phyloP scores from a whole-genome alignment of 1,140 invertebrate genomes.

The Papilio machaon region DNA sequence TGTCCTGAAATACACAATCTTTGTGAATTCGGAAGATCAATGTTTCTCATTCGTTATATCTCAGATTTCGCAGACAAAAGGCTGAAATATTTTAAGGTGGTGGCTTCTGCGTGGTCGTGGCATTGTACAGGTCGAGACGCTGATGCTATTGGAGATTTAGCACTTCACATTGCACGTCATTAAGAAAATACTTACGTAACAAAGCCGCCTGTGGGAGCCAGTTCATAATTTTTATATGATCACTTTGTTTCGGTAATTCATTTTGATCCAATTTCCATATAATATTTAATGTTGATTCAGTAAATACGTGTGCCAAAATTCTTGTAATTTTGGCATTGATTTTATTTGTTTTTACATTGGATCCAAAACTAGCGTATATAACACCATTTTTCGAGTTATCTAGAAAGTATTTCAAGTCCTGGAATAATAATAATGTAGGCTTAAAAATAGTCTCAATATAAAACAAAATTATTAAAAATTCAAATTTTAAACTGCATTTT shows the following conservation, averaged over 20 bases:
- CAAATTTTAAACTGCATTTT: too few relatives aligned
- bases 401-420: slow-evolving; percentile 81
- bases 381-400: slow-evolving; percentile 80
- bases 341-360: neutral
- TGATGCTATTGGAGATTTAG: too few relatives aligned
- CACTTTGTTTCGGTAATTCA: slow-evolving; percentile 55
- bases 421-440: slow-evolving; percentile 60
- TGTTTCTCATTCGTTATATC: neutral
- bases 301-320: neutral
- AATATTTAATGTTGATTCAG: neutral
- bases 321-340: neutral
- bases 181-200: slow-evolving; percentile 67
- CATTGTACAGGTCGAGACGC: too few relatives aligned
- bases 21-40: neutral
- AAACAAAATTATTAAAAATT: too few relatives aligned
- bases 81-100: too few relatives aligned
- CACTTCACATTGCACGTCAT: too few relatives aligned
- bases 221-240: slow-evolving; percentile 78
- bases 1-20: slow-evolving; percentile 48
- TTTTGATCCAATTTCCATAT: slow-evolving; percentile 71
- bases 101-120: too few relatives aligned
- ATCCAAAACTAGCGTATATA: slow-evolving; percentile 60
- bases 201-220: slow-evolving; percentile 81
- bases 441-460: slow-evolving; percentile 6
- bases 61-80: too few relatives aligned